Evolutionary conservation across 2,888 invertebrate species (phyloP).

Genomic region (Brachylomia viminalis): DNA sequence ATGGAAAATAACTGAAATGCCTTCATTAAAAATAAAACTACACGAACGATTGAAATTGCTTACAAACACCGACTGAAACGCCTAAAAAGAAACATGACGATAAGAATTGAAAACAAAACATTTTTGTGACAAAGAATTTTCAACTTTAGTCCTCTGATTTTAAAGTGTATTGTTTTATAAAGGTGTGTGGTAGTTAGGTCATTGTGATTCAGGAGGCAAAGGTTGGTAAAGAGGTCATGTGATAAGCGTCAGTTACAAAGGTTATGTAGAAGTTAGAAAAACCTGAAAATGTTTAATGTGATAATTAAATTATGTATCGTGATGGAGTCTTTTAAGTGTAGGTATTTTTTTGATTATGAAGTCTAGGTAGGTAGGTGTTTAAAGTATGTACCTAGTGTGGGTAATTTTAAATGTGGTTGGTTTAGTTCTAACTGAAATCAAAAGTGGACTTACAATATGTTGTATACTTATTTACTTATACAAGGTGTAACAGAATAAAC

Average conservation of each 20-base stretch:
- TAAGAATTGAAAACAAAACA: slow-evolving; percentile 80
- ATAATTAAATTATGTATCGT: slow-evolving; percentile 35
- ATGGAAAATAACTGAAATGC: slow-evolving; percentile 52
- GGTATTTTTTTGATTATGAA: slow-evolving; percentile 2
- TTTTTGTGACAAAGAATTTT: slow-evolving; percentile 58
- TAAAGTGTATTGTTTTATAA: slow-evolving; percentile 68
- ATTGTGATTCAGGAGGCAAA: slow-evolving; percentile 68
- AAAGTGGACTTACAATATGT: neutral
- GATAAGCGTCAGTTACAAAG: slow-evolving; percentile 84
- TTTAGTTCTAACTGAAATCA: neutral
- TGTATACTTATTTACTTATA: no score
- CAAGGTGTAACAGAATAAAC: no score
- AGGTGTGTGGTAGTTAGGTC: slow-evolving; percentile 63
- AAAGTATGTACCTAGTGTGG: neutral
- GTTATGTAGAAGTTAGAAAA: slow-evolving; percentile 83
- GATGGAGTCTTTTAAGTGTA: neutral
- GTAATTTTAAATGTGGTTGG: neutral
- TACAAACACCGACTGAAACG: slow-evolving; percentile 79
- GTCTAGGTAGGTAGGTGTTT: neutral
- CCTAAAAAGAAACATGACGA: slow-evolving; percentile 81
- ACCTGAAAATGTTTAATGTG: slow-evolving; percentile 51
- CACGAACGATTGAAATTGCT: slow-evolving; percentile 74
- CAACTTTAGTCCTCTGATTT: slow-evolving; percentile 52
- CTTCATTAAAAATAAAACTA: slow-evolving; percentile 60
- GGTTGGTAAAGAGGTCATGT: slow-evolving; percentile 87